Evolutionary conservation across 2,797 vertebrate species (phyloP), one percentile per base, ranked within the genome.

Genomic region (Odontamblyopus lacepedii): DNA sequence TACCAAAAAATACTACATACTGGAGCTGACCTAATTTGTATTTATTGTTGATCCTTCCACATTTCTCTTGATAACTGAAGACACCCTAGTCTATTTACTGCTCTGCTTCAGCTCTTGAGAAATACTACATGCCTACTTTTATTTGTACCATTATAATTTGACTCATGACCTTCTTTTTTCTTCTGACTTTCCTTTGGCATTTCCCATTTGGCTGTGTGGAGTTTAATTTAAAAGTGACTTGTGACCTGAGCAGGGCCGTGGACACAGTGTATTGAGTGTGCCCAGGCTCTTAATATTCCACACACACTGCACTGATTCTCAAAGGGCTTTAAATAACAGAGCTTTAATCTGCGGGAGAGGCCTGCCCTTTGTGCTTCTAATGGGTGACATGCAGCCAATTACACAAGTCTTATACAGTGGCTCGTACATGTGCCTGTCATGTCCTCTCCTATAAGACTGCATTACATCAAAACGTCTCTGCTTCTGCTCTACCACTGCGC

Each of bases 311-410:
- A 48, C 61, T 29, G 13, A 69, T 51, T 61, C 41, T 63, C 51
- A 57, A 68, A 29, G 32, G 57, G 29, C 63, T 64, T 56, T 72
- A 63, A 63, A 48, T 63, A 67, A 67, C 27, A 72, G 56, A 53
- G 13, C 19, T 70, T 72, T 70, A 67, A 59, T 59, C 61, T 67
- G 56, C 62, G 6, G 26, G 69, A 63, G 75, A 69, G 35, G 69
- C 48, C 38, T 12, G 9, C 32, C 32, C n/a, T 35, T 50, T 69
- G 48, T 66, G 66, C 48, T 27, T 71, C 62, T 71, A 30, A 70
- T 18, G 8, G 30, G 76, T 41, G 62, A 59, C 62, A 66, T 66
- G 65, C 65, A 67, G 65, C 48, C 50, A 67, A 67, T 67, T 67
- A 63, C 56, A 66, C 56, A 7, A 53, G 69, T 69, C 15, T 65